Evolutionary conservation across 1,140 invertebrate species (phyloP).

Genomic region (Cardiocondyla obscurior): DNA sequence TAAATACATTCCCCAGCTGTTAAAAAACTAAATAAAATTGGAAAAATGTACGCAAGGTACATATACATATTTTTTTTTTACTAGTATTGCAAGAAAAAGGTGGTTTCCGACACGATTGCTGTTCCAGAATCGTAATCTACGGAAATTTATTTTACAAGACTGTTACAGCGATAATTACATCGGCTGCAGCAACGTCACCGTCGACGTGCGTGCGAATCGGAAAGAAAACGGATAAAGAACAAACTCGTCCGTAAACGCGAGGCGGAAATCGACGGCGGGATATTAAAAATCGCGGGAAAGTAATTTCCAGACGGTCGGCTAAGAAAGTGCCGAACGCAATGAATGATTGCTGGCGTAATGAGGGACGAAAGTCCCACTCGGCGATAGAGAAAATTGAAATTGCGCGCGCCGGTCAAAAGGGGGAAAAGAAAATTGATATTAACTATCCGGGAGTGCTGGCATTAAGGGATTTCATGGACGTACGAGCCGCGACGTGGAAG

Average conservation of each 20-base stretch:
- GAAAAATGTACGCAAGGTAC: background rate
- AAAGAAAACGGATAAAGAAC: background rate
- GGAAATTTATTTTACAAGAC: background rate
- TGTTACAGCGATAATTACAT: background rate
- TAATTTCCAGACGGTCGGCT: slow-evolving; percentile 19
- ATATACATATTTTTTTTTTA: background rate
- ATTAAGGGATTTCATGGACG: slow-evolving; percentile 42
- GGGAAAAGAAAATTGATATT: slow-evolving; percentile 54
- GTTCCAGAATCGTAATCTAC: background rate
- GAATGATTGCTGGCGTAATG: slow-evolving; percentile 47
- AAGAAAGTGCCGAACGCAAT: slow-evolving; percentile 32
- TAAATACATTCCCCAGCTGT: background rate
- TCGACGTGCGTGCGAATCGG: background rate
- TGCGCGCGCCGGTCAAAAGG: slow-evolving; percentile 23
- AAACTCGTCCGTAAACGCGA: background rate
- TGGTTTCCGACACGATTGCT: background rate
- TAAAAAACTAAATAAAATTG: background rate
- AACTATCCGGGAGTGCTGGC: slow-evolving; percentile 25
- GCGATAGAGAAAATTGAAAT: slow-evolving; percentile 45
- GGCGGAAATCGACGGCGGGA: background rate
- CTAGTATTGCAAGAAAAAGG: background rate
- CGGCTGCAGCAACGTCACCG: background rate
- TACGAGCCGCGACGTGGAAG: background rate
- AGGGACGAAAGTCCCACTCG: slow-evolving; percentile 7
- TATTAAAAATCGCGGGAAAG: slow-evolving; percentile 23